phyloP scores from a whole-genome alignment of 2,113 vertebrate species.

The Gadus macrocephalus region DNA sequence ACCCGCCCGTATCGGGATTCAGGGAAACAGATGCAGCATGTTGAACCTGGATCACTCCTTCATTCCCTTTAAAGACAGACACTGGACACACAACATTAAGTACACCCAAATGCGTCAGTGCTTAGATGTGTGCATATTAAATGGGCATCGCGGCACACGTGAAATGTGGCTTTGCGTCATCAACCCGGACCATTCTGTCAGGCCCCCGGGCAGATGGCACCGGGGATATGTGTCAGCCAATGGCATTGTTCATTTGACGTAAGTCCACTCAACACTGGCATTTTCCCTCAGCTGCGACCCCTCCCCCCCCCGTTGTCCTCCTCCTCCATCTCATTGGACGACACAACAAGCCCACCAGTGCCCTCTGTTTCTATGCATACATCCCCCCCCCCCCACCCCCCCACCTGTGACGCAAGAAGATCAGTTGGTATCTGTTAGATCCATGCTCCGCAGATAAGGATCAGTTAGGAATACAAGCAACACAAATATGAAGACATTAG shows the following conservation, averaged over 20 bases:
- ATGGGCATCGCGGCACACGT: too few relatives aligned
- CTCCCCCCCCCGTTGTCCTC: conserved; percentile 34
- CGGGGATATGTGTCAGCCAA: conserved; percentile 25
- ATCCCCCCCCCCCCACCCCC: conserved; percentile 11
- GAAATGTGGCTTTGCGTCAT: too few relatives aligned
- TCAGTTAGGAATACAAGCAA: conserved; percentile 30
- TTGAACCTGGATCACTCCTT: too few relatives aligned
- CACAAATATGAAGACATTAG: background rate
- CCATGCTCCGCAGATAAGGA: conserved; percentile 22
- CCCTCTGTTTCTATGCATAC: too few relatives aligned
- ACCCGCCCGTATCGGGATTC: too few relatives aligned
- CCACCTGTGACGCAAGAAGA: conserved; percentile 39
- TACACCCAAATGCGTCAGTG: too few relatives aligned
- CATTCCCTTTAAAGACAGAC: too few relatives aligned
- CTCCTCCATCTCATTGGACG: conserved; percentile 11
- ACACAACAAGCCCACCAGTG: background rate
- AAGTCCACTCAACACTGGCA: conserved; percentile 55
- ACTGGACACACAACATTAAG: too few relatives aligned
- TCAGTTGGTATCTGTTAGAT: conserved; percentile 28
- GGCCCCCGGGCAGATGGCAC: too few relatives aligned
- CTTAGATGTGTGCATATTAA: conserved; percentile 25
- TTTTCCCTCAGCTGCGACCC: conserved; percentile 34
- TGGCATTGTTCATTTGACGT: conserved; percentile 67
- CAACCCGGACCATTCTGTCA: too few relatives aligned
- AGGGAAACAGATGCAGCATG: too few relatives aligned